These are phyloP conservation scores for Acipenser transmontanus DNA, from an alignment of 2,797 vertebrate species.

Conservation along the genomic window DNA sequence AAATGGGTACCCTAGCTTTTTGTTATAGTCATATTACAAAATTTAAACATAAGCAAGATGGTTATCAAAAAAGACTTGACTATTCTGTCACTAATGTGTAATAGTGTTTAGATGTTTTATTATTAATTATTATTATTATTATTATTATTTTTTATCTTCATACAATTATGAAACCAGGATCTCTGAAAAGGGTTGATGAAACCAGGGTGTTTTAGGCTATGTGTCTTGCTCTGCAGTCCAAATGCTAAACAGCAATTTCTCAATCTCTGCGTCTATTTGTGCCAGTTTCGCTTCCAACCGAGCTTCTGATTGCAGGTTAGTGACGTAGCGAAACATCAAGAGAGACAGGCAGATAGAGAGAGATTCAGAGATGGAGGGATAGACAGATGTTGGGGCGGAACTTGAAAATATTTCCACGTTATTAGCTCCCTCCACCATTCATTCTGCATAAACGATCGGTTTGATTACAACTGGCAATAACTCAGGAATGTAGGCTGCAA, in stretches of 20 bases:
- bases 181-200: slow-evolving; percentile 6
- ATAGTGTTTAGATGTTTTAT: neutral
- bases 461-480: slow-evolving; percentile 39
- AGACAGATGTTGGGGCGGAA: slow-evolving; percentile 60
- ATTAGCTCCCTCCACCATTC: slow-evolving; percentile 44
- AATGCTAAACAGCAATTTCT: slow-evolving; percentile 39
- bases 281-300: slow-evolving; percentile 39
- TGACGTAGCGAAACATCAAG: slow-evolving; percentile 50
- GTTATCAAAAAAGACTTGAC: no score
- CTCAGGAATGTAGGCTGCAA: slow-evolving; percentile 38
- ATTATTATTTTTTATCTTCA: neutral
- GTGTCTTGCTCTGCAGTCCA: slow-evolving; percentile 26
- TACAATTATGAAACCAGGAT: neutral
- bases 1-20: no score
- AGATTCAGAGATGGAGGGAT: slow-evolving; percentile 59
- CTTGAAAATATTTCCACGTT: slow-evolving; percentile 48
- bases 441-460: slow-evolving; percentile 38
- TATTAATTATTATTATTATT: neutral
- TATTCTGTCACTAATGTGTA: neutral
- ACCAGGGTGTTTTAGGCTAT: slow-evolving; percentile 22
- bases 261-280: slow-evolving; percentile 39
- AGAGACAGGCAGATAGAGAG: slow-evolving; percentile 33
- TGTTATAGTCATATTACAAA: no score
- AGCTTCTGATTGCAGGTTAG: slow-evolving; percentile 54
- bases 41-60: no score